A percentile compares a stretch with the other conserved stretches of the same genome.
These are phyloP conservation scores for Sorex fumeus DNA, from an alignment of 2,113 vertebrate genomes.

Conservation along the genomic window DNA sequence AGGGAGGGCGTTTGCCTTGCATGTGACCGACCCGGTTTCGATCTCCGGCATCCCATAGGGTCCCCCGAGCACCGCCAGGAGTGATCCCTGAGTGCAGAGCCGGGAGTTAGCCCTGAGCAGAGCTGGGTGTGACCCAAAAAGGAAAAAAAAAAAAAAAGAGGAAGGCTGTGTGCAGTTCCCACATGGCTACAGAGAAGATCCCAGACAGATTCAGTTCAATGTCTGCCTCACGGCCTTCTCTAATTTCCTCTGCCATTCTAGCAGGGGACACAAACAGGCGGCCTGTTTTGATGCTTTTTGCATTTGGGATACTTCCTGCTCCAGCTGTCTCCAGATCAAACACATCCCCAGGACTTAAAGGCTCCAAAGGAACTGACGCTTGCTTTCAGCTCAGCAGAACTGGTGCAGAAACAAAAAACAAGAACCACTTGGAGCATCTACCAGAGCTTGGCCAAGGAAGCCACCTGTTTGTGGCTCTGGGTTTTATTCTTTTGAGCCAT, in stretches of 20 bases:
- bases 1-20: too few relatives aligned
- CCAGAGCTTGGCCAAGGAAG: neutral
- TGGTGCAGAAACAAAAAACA: neutral
- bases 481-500: too few relatives aligned
- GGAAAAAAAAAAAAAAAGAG: too few relatives aligned
- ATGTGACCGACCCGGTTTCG: too few relatives aligned
- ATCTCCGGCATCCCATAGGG: too few relatives aligned
- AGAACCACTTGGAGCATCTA: neutral
- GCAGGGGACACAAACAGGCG: neutral
- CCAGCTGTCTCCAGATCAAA: neutral
- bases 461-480: neutral
- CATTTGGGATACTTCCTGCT: slow-evolving; percentile 2
- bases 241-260: slow-evolving; percentile 7
- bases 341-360: neutral
- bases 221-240: neutral
- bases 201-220: neutral
- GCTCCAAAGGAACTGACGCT: slow-evolving; percentile 19
- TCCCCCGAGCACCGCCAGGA: too few relatives aligned
- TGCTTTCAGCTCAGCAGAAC: neutral
- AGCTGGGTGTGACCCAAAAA: too few relatives aligned
- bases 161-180: too few relatives aligned
- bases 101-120: too few relatives aligned
- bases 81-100: too few relatives aligned
- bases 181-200: too few relatives aligned
- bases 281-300: neutral